Evolutionary conservation across 1,140 invertebrate genomes (phyloP), one percentile per base, ranked within the genome.

Genomic region (Ruditapes philippinarum): DNA sequence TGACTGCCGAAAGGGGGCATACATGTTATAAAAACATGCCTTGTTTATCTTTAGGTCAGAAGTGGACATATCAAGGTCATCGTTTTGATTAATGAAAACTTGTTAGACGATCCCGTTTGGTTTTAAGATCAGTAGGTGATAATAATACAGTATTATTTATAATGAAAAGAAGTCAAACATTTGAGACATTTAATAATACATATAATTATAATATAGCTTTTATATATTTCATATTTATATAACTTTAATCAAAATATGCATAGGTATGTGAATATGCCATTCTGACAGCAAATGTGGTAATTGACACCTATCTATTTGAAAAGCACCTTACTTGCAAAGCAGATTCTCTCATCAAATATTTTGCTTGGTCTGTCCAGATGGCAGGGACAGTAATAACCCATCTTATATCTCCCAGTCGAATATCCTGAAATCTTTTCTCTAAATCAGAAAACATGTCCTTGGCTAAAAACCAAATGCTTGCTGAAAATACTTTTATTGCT

Each of bases 301-400:
- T n/a, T n/a, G n/a, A n/a, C n/a, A n/a, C n/a, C n/a, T n/a, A n/a
- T n/a, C n/a, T n/a, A n/a, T 68, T 0, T 11, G 12, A 49, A 49
- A 49, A 38, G 2, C 40, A n/a, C 9, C 25, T 31, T 45, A 78
- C 74, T 40, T 49, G 25, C 0, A 49, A 19, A n/a, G 74, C 74
- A 17, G 74, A 14, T 40, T 78, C 74, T 22, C 74, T 45, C 74
- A 78, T 78, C 22, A 78, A 11, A n/a, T 45, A 40, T 17, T 78
- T 78, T 33, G 74, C 74, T 14, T 33, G 22, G 40, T 78, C 74
- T 17, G 25, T 78, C 74, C 74, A 78, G 17, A 78, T 78, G 2
- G 74, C 74, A 9, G 74, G 74, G 14, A 78, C 74, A 25, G 74
- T 78, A n/a, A 78, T 31, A 31, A 78, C 40, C 74, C 74, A 78